These are phyloP conservation scores for Atta colombica DNA, from an alignment of 1,140 invertebrate species.

Conservation along the genomic window DNA sequence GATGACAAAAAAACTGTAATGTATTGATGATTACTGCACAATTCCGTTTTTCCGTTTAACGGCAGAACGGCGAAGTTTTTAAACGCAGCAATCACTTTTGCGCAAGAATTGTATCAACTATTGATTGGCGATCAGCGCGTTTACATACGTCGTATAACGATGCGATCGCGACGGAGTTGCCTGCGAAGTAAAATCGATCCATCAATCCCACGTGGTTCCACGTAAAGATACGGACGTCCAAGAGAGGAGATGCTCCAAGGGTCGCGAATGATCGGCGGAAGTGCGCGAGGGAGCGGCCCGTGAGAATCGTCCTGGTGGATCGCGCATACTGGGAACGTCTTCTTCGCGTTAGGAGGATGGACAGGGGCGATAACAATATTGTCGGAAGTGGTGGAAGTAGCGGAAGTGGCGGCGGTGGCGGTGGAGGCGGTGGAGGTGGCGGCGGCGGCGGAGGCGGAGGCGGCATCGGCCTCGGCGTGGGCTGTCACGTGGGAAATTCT, in stretches of 20 bases:
- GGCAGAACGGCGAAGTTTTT: neutral
- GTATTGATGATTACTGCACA: neutral
- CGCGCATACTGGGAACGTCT: constrained; percentile 13
- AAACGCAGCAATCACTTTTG: neutral
- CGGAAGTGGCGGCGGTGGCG: constrained; percentile 7
- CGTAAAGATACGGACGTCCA: constrained; percentile 16
- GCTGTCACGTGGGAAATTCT: constrained; percentile 73
- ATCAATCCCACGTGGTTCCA: neutral
- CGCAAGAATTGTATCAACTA: neutral
- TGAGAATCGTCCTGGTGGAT: constrained; percentile 47
- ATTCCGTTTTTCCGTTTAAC: neutral
- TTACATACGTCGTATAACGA: neutral
- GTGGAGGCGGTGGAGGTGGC: neutral
- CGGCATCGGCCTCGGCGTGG: constrained; percentile 30
- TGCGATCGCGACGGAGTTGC: constrained; percentile 21
- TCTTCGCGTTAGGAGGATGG: constrained; percentile 74
- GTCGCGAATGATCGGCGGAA: constrained; percentile 34
- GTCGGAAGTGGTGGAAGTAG: constrained; percentile 30
- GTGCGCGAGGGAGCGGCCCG: constrained; percentile 54
- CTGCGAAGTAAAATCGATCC: neutral
- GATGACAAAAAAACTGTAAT: neutral
- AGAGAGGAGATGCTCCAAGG: constrained; percentile 23
- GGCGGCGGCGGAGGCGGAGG: constrained; percentile 5
- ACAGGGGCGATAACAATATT: constrained; percentile 78
- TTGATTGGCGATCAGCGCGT: constrained; percentile 7